Percentiles rank a stretch among this genome's conserved stretches.
phyloP scores from a whole-genome alignment of 2,888 invertebrate genomes.

The Trichopoda pennipes region DNA sequence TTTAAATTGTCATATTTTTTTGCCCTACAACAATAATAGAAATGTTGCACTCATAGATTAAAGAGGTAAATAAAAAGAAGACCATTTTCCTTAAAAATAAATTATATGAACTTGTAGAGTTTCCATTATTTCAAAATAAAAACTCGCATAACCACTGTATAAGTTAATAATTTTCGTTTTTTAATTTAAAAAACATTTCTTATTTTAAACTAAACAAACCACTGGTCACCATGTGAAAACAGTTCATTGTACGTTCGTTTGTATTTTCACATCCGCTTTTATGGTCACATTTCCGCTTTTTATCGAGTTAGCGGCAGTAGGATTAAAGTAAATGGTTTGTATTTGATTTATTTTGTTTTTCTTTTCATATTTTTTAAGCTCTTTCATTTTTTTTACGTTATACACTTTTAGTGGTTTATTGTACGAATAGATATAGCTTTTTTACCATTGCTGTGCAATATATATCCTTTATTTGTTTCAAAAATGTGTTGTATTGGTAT shows the following conservation, averaged over 20 bases:
- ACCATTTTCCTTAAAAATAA: too few relatives aligned
- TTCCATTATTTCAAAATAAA: too few relatives aligned
- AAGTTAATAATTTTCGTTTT: too few relatives aligned
- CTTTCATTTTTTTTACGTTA: conserved; percentile 12
- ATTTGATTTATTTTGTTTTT: conserved; percentile 41
- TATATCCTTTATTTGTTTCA: conserved; percentile 61
- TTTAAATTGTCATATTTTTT: conserved; percentile 60
- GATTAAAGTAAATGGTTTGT: conserved; percentile 53
- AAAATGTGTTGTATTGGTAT: conserved; percentile 33
- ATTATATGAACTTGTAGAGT: too few relatives aligned
- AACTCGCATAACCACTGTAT: too few relatives aligned
- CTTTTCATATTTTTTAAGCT: background rate
- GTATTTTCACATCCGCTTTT: conserved; percentile 74
- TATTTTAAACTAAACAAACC: background rate
- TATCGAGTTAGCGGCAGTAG: conserved; percentile 41
- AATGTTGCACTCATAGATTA: background rate
- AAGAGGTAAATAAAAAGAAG: background rate
- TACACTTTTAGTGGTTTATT: conserved; percentile 37
- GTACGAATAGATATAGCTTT: conserved; percentile 19
- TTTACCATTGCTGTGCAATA: conserved; percentile 48
- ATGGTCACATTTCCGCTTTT: conserved; percentile 76
- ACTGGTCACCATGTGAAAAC: conserved; percentile 11
- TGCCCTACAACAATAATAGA: conserved; percentile 21
- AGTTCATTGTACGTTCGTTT: conserved; percentile 1
- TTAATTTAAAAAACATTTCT: too few relatives aligned